phyloP scores from a whole-genome alignment of 2,797 vertebrate species.

The Podarcis lilfordi region DNA sequence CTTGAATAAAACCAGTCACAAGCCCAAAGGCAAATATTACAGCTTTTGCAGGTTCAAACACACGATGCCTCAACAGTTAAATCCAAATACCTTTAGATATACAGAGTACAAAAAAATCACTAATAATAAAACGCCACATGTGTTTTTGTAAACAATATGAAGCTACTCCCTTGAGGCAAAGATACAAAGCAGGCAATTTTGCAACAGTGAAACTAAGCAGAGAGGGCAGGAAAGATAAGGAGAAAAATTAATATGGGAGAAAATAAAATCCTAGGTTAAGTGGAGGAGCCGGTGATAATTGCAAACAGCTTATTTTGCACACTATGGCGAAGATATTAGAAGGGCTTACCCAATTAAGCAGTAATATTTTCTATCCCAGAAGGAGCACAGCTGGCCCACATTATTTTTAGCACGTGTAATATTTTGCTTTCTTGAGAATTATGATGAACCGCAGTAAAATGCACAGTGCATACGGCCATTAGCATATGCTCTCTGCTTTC shows the following conservation, averaged over 20 bases:
- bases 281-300: not conserved
- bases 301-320: constrained; percentile 8
- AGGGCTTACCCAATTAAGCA: not conserved
- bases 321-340: not conserved
- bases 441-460: constrained; percentile 4
- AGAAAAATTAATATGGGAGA: constrained; percentile 11
- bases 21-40: not conserved
- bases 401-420: constrained; percentile 18
- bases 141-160: constrained; percentile 5
- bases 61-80: not conserved
- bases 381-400: constrained; percentile 6
- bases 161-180: constrained; percentile 4
- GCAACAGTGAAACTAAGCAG: constrained; percentile 1
- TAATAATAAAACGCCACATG: not conserved
- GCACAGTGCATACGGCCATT: not conserved
- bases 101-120: not conserved
- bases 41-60: not conserved
- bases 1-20: constrained; percentile 16
- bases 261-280: constrained; percentile 6
- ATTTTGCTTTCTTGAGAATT: constrained; percentile 11
- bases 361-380: not conserved
- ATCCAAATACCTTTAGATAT: not conserved
- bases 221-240: not conserved
- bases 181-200: not conserved
- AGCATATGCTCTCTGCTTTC: constrained; percentile 9